phyloP scores from a whole-genome alignment of 2,888 invertebrate genomes.

The Heliconius ismenius region DNA sequence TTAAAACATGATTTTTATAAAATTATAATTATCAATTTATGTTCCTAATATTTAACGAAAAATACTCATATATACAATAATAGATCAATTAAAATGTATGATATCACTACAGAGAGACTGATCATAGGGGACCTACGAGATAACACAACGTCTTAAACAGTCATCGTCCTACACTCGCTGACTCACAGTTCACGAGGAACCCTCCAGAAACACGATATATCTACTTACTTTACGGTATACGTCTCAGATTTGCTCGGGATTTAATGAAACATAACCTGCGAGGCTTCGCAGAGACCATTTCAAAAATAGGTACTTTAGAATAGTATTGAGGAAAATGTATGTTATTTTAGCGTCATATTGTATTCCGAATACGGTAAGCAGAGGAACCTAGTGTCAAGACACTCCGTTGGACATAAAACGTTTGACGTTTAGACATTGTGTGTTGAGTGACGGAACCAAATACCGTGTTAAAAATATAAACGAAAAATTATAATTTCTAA shows the following conservation, averaged over 20 bases:
- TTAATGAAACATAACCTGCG: constrained; percentile 15
- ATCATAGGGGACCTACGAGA: background rate
- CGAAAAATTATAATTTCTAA: background rate
- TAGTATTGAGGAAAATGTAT: background rate
- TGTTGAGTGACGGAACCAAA: too few relatives aligned
- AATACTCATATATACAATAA: background rate
- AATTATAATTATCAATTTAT: background rate
- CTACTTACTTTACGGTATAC: constrained; percentile 8
- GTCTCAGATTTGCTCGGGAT: constrained; percentile 18
- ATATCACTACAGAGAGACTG: background rate
- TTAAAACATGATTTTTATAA: too few relatives aligned
- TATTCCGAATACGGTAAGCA: background rate
- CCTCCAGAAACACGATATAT: constrained; percentile 20
- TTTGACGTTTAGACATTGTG: too few relatives aligned
- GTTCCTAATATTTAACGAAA: background rate
- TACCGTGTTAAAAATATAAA: too few relatives aligned
- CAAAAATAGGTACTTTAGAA: background rate
- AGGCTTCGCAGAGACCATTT: background rate
- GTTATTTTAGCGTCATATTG: background rate
- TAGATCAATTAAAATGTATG: background rate
- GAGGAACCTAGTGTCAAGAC: too few relatives aligned
- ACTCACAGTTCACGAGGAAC: constrained; percentile 17
- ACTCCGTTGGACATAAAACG: too few relatives aligned
- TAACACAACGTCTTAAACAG: background rate
- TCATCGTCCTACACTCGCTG: constrained; percentile 4